phyloP scores from a whole-genome alignment of 1,140 invertebrate genomes.

The Leptopilina clavipes region DNA sequence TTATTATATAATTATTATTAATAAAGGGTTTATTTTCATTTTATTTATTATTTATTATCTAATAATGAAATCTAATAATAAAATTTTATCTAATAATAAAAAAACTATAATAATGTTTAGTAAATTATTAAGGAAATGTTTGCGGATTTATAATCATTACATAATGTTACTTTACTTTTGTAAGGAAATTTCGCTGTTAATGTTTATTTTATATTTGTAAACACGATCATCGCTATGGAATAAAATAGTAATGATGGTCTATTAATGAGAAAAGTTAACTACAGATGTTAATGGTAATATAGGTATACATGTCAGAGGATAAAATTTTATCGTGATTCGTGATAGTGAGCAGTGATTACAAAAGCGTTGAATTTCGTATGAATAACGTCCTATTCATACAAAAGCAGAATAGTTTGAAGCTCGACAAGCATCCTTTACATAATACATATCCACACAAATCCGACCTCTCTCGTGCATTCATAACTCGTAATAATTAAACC shows the following conservation, averaged over 20 bases:
- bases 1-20: no score
- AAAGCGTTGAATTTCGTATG: slow-evolving; percentile 19
- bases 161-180: no score
- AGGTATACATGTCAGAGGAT: background rate
- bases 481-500: slow-evolving; percentile 21
- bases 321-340: background rate
- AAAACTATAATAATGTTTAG: no score
- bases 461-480: slow-evolving; percentile 9
- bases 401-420: background rate
- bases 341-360: background rate
- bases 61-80: no score
- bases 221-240: no score
- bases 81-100: no score
- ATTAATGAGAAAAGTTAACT: slow-evolving; percentile 4
- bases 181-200: no score
- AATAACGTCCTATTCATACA: slow-evolving; percentile 12
- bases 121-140: no score
- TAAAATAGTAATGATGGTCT: background rate
- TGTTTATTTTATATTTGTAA: no score
- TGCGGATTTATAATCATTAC: no score
- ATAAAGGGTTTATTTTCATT: no score
- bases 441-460: background rate
- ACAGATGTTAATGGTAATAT: background rate
- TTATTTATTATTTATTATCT: no score
- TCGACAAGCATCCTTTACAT: slow-evolving; percentile 12